These are phyloP conservation scores for Crocallis elinguaria DNA, from an alignment of 2,888 invertebrate genomes.

Conservation along the genomic window DNA sequence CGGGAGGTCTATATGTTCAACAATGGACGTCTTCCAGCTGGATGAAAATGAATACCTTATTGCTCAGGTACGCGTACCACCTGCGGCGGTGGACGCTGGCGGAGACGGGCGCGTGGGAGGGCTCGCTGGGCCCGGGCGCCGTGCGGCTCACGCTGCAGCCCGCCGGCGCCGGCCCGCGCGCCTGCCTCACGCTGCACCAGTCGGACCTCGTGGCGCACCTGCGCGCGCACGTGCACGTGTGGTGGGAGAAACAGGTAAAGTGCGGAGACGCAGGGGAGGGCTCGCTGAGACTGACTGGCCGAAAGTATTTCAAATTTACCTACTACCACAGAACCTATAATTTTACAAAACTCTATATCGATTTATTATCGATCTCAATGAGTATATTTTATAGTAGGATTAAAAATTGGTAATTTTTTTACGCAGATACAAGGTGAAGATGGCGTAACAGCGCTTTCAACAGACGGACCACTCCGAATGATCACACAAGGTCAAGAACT, in stretches of 20 bases:
- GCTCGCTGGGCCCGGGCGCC: slow-evolving; percentile 79
- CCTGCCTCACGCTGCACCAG: slow-evolving; percentile 91
- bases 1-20: no score
- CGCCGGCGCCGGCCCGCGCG: slow-evolving; percentile 94
- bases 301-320: no score
- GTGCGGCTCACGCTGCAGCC: slow-evolving; percentile 94
- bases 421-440: slow-evolving; percentile 79
- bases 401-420: background rate
- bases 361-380: no score
- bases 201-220: slow-evolving; percentile 96
- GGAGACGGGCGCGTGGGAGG: slow-evolving; percentile 91
- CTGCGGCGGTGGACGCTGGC: slow-evolving; percentile 95
- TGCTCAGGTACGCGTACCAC: slow-evolving; percentile 92
- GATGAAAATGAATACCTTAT: no score
- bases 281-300: no score
- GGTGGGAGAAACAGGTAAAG: slow-evolving; percentile 92
- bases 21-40: no score
- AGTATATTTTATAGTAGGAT: no score
- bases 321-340: no score
- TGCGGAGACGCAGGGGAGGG: background rate
- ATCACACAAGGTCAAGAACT: slow-evolving; percentile 97
- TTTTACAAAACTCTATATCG: no score
- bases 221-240: slow-evolving; percentile 96
- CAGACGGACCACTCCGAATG: slow-evolving; percentile 94
- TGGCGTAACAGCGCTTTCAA: slow-evolving; percentile 85